A percentile compares a stretch with the other conserved stretches of the same genome.
Evolutionary conservation across 1,140 invertebrate species (phyloP).

Genomic region (Pteromalus puparum): DNA sequence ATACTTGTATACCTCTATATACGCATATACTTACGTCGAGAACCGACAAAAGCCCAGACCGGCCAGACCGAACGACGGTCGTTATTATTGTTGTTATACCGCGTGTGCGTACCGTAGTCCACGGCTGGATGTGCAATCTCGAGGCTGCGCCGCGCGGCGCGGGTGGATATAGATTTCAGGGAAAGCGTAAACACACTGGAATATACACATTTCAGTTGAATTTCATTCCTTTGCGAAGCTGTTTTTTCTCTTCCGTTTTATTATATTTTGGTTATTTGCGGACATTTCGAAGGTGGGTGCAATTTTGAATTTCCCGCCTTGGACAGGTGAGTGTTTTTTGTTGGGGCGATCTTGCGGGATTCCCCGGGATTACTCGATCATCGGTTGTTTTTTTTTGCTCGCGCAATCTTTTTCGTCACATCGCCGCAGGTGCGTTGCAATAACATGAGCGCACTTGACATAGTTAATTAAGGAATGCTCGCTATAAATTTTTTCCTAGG

Average conservation of each 20-base stretch:
- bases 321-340: neutral
- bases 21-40: no score
- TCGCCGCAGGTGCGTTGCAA: neutral
- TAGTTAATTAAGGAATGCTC: neutral
- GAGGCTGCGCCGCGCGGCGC: neutral
- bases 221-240: no score
- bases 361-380: neutral
- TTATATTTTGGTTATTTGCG: no score
- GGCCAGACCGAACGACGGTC: neutral
- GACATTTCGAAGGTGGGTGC: no score
- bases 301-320: neutral
- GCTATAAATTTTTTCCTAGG: neutral
- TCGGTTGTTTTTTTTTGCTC: neutral
- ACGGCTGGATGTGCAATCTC: no score
- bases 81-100: neutral
- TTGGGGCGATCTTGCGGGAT: neutral
- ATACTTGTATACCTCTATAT: neutral
- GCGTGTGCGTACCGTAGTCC: no score
- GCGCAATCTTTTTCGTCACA: no score
- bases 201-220: neutral
- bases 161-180: conserved; percentile 10
- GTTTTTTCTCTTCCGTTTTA: no score
- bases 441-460: neutral
- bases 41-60: no score
- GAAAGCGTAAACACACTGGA: neutral